These are phyloP conservation scores for Anneissia japonica DNA, from an alignment of 35 echinoderm and acorn worm species.

Conservation along the genomic window DNA sequence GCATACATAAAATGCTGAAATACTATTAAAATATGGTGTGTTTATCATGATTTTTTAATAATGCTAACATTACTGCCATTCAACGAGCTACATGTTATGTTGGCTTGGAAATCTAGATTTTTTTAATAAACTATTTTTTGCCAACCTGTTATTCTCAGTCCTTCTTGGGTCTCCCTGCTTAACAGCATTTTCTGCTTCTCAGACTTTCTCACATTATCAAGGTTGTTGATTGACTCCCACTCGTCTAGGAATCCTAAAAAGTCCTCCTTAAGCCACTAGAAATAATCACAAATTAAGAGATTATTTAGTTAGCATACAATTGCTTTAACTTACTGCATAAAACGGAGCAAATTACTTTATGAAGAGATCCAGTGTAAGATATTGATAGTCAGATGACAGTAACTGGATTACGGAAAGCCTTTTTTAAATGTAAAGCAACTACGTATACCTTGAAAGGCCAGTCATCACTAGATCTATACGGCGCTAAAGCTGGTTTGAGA, in stretches of 20 bases:
- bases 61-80: not conserved
- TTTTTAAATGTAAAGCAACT: not conserved
- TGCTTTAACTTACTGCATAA: too few relatives aligned
- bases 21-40: not conserved
- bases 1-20: not conserved
- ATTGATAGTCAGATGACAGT: not conserved
- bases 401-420: not conserved
- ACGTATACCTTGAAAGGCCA: conserved; percentile 5
- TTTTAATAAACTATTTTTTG: not conserved
- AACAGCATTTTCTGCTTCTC: not conserved
- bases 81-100: not conserved
- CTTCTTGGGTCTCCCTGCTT: conserved; percentile 2
- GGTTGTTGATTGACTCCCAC: not conserved
- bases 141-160: not conserved
- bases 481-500: not conserved
- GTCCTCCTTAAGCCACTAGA: conserved; percentile 1
- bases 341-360: not conserved
- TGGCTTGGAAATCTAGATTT: not conserved
- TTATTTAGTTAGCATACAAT: too few relatives aligned
- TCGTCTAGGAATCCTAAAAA: not conserved
- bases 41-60: not conserved
- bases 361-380: not conserved
- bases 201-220: not conserved
- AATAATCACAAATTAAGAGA: too few relatives aligned
- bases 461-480: conserved; percentile 8